These are phyloP conservation scores for Rhinatrema bivittatum DNA, from an alignment of 2,797 vertebrate species.

Conservation along the genomic window DNA sequence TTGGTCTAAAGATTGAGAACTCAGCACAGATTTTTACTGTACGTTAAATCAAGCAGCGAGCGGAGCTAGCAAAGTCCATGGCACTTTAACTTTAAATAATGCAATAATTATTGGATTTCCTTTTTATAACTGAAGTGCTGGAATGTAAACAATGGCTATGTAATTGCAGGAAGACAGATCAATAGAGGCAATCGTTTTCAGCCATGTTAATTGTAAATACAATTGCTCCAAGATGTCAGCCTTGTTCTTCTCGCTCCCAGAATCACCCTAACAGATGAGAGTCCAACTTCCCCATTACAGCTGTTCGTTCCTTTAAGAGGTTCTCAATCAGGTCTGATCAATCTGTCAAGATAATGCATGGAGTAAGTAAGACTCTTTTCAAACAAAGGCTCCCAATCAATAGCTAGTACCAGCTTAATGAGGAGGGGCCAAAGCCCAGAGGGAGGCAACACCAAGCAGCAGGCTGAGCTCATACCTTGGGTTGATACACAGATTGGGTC, in stretches of 20 bases:
- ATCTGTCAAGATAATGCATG: constrained; percentile 98
- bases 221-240: constrained; percentile 80
- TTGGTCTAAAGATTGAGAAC: constrained; percentile 62
- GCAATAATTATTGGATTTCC: constrained; percentile 99
- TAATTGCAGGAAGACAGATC: constrained; percentile 98
- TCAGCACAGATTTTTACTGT: constrained; percentile 66
- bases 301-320: constrained; percentile 92
- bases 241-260: constrained; percentile 74
- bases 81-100: constrained; percentile 99
- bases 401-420: constrained; percentile 84
- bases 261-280: constrained; percentile 79
- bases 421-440: constrained; percentile 79
- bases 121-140: constrained; percentile 97
- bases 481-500: constrained; percentile 50
- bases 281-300: constrained; percentile 97
- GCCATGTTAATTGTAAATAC: constrained; percentile 96
- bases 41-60: constrained; percentile 71
- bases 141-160: constrained; percentile 99
- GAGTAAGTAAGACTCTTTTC: constrained; percentile 83
- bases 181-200: constrained; percentile 97
- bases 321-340: constrained; percentile 98
- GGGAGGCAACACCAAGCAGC: constrained; percentile 66
- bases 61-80: constrained; percentile 79
- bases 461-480: constrained; percentile 44
- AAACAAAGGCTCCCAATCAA: constrained; percentile 88